A percentile compares a stretch with the other conserved stretches of the same genome.
Evolutionary conservation across 2,797 vertebrate genomes (phyloP).

Genomic region (Neosilurus hyrtlii): DNA sequence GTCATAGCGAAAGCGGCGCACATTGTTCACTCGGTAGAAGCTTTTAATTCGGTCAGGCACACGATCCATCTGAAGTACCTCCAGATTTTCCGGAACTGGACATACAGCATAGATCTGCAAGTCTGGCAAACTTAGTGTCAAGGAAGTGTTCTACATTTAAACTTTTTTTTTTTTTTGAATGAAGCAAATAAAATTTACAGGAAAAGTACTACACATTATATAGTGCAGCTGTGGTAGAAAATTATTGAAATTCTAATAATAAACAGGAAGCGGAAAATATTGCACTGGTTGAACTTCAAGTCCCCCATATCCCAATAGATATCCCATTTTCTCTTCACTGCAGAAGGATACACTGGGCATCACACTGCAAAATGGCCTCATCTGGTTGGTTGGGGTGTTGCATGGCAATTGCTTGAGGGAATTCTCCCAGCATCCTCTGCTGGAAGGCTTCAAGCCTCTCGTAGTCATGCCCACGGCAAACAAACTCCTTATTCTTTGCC

Average conservation of each 20-base stretch:
- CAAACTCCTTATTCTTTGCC: slow-evolving; percentile 95
- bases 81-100: slow-evolving; percentile 90
- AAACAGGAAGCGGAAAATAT: not conserved
- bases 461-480: slow-evolving; percentile 96
- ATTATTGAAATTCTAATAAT: slow-evolving; percentile 1
- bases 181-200: not conserved
- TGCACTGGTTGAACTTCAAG: not conserved
- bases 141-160: slow-evolving; percentile 63
- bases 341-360: slow-evolving; percentile 95
- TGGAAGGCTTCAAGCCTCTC: slow-evolving; percentile 97
- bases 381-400: slow-evolving; percentile 98
- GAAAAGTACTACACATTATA: not conserved
- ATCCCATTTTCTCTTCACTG: not conserved
- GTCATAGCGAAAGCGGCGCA: slow-evolving; percentile 95
- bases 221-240: not conserved
- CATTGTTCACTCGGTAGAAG: slow-evolving; percentile 98
- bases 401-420: slow-evolving; percentile 98
- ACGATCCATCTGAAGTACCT: slow-evolving; percentile 93
- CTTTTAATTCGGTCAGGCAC: slow-evolving; percentile 98
- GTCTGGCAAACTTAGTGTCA: slow-evolving; percentile 79
- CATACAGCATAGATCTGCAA: slow-evolving; percentile 97
- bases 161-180: not conserved
- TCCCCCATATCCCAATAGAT: not conserved
- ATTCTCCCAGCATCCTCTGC: slow-evolving; percentile 98
- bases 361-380: slow-evolving; percentile 91